Conservation (phyloP, 64 coral and sea anemone species). For the Anthopleura sola region DNA sequence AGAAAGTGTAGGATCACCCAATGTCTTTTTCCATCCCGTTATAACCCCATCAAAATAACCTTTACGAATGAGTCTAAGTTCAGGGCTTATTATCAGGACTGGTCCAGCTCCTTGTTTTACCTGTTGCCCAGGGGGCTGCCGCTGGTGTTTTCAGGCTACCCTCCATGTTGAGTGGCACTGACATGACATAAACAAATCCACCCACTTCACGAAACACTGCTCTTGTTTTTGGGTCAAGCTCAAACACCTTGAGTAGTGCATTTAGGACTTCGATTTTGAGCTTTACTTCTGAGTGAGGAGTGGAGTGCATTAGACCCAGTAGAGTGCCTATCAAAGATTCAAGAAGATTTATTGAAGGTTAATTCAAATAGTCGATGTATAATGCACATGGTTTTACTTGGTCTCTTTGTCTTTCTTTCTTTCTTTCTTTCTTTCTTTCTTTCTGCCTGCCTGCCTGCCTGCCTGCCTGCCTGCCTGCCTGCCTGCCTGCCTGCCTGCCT, state of each 20-base stretch:
- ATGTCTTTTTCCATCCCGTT: too few species aligned
- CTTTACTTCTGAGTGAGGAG: conserved; percentile 47
- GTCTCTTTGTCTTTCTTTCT: not conserved
- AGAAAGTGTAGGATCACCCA: too few species aligned
- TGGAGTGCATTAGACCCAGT: conserved; percentile 75
- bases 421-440: too few species aligned
- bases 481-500: too few species aligned
- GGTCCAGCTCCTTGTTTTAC: too few species aligned
- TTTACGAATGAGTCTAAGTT: too few species aligned
- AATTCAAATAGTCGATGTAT: too few species aligned
- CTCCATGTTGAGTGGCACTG: conserved; percentile 91
- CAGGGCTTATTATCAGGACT: too few species aligned
- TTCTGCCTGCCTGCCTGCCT: too few species aligned
- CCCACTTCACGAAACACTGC: conserved; percentile 97
- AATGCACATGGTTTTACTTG: too few species aligned
- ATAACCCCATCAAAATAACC: too few species aligned
- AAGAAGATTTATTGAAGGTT: not conserved
- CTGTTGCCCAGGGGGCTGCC: conserved; percentile 42
- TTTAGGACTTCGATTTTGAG: conserved; percentile 86
- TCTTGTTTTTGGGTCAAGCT: conserved; percentile 86
- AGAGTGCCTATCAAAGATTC: conserved; percentile 55
- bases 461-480: too few species aligned
- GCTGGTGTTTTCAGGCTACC: conserved; percentile 64
- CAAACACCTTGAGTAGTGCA: conserved; percentile 87
- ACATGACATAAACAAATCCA: conserved; percentile 97